These are phyloP conservation scores for Nothocercus nigrocapillus DNA, from an alignment of 2,113 vertebrate genomes.

Conservation along the genomic window DNA sequence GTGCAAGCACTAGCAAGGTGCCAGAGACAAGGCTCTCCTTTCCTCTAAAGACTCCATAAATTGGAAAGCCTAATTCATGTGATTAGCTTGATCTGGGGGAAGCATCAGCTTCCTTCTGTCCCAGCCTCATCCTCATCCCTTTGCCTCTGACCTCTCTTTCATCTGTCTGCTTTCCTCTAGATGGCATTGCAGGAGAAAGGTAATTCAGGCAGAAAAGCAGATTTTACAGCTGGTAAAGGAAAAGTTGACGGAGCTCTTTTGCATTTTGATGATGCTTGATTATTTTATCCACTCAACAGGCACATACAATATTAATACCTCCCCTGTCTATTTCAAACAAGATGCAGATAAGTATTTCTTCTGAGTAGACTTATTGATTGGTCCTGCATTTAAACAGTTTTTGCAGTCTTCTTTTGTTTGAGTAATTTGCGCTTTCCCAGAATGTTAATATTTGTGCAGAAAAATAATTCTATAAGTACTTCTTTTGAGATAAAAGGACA, in stretches of 20 bases:
- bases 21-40: background rate
- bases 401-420: background rate
- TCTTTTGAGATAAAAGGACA: background rate
- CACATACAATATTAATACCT: slow-evolving; percentile 51
- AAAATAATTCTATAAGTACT: accelerated
- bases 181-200: slow-evolving; percentile 67
- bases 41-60: background rate
- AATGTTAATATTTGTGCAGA: background rate
- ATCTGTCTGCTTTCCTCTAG: slow-evolving; percentile 50
- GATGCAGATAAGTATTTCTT: slow-evolving; percentile 36
- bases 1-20: background rate
- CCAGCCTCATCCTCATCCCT: background rate
- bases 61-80: background rate
- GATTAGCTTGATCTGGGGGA: background rate
- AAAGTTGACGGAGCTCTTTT: background rate
- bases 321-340: slow-evolving; percentile 8
- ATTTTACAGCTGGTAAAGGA: background rate
- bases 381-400: background rate
- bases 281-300: slow-evolving; percentile 36
- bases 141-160: background rate
- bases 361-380: slow-evolving; percentile 27
- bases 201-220: slow-evolving; percentile 3
- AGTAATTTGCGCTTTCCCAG: background rate
- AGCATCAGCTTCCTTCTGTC: accelerated
- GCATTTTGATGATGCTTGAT: slow-evolving; percentile 47